Conservation (phyloP, 2,797 vertebrate species). For the Helicolenus hilgendorfi region DNA sequence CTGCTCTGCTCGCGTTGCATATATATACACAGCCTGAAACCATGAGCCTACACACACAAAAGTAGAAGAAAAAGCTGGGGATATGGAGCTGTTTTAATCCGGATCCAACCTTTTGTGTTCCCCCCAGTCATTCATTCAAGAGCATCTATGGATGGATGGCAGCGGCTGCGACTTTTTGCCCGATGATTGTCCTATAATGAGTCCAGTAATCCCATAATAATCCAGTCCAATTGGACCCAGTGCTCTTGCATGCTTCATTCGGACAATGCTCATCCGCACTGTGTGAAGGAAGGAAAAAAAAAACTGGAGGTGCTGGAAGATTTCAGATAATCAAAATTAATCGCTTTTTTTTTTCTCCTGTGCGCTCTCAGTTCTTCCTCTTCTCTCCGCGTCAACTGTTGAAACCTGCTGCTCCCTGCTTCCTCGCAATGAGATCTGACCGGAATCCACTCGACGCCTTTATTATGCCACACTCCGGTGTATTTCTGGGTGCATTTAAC, state of each 20-base stretch:
- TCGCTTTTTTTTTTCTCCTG: slow-evolving; percentile 66
- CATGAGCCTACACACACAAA: slow-evolving; percentile 5
- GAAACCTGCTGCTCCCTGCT: slow-evolving; percentile 75
- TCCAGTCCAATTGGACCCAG: slow-evolving; percentile 86
- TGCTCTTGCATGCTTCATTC: slow-evolving; percentile 81
- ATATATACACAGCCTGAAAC: slow-evolving; percentile 20
- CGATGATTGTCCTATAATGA: slow-evolving; percentile 86
- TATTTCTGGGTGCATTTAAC: slow-evolving; percentile 82
- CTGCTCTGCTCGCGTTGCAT: slow-evolving; percentile 58
- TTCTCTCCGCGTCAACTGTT: slow-evolving; percentile 89
- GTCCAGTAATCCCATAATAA: slow-evolving; percentile 89
- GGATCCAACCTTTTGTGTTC: slow-evolving; percentile 75
- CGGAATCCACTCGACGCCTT: slow-evolving; percentile 85
- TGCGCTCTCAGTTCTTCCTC: slow-evolving; percentile 67
- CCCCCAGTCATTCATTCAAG: slow-evolving; percentile 77
- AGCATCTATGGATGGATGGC: slow-evolving; percentile 63
- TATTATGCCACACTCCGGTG: slow-evolving; percentile 65
- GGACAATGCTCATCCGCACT: slow-evolving; percentile 74
- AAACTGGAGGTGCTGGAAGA: slow-evolving; percentile 51
- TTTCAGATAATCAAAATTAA: slow-evolving; percentile 83
- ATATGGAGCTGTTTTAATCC: slow-evolving; percentile 52
- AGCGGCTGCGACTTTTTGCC: slow-evolving; percentile 82
- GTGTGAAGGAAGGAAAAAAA: slow-evolving; percentile 27
- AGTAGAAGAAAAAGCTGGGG: slow-evolving; percentile 74
- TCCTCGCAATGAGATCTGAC: slow-evolving; percentile 75